These are phyloP conservation scores for Anguilla marmorata DNA, from an alignment of 2,797 vertebrate species.

Conservation along the genomic window DNA sequence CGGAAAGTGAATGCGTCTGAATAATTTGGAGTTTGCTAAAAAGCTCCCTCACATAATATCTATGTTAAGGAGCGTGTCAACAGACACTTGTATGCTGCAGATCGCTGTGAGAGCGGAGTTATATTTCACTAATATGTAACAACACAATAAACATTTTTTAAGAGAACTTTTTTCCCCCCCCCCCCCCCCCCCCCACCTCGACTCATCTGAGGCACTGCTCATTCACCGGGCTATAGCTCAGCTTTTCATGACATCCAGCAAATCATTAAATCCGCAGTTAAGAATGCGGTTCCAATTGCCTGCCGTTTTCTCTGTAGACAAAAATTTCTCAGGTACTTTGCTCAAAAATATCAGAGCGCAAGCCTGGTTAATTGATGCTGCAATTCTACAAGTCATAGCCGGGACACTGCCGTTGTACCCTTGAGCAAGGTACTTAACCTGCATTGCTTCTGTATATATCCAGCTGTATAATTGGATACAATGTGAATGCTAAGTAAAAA, in stretches of 20 bases:
- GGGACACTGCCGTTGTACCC: too few species aligned
- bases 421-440: too few species aligned
- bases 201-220: constrained; percentile 45
- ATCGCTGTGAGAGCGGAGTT: constrained; percentile 69
- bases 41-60: constrained; percentile 79
- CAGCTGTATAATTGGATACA: too few species aligned
- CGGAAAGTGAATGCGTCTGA: constrained; percentile 70
- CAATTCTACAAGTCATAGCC: neutral
- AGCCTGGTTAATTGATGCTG: neutral
- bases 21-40: constrained; percentile 80
- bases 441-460: too few species aligned
- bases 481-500: too few species aligned
- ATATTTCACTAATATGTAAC: constrained; percentile 69
- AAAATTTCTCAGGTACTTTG: neutral
- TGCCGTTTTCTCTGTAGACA: neutral
- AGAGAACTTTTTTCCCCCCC: constrained; percentile 53
- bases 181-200: constrained; percentile 15
- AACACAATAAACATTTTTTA: constrained; percentile 68
- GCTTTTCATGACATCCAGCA: constrained; percentile 24
- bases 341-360: neutral
- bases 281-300: neutral
- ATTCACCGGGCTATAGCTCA: constrained; percentile 40
- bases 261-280: constrained; percentile 24
- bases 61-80: constrained; percentile 86
- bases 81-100: constrained; percentile 79